These are phyloP conservation scores for Plumapathes pennacea DNA, from an alignment of 92 coral and sea anemone genomes.

Conservation along the genomic window DNA sequence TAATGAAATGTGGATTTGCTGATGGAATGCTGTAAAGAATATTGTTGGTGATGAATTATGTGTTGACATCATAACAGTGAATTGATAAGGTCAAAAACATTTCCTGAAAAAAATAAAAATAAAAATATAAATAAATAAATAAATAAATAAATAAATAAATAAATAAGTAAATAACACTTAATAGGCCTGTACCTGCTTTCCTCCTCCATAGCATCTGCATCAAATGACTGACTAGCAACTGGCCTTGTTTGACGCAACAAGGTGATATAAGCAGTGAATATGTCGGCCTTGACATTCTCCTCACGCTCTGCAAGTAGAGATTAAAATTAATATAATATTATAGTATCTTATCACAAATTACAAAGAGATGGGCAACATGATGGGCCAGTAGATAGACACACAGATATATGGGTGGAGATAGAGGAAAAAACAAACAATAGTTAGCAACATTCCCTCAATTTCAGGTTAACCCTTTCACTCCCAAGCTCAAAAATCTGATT, in stretches of 20 bases:
- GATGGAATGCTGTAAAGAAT: not conserved
- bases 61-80: not conserved
- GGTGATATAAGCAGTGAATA: constrained; percentile 92
- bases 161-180: too few species aligned
- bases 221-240: constrained; percentile 84
- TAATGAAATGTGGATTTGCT: too few species aligned
- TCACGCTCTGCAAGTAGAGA: too few species aligned
- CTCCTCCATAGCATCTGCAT: constrained; percentile 94
- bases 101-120: not conserved
- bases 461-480: too few species aligned
- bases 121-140: not conserved
- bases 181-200: constrained; percentile 72
- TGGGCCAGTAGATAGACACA: too few species aligned
- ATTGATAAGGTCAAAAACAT: not conserved
- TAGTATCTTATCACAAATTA: too few species aligned
- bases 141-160: not conserved
- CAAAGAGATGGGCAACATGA: too few species aligned
- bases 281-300: constrained; percentile 96
- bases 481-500: too few species aligned
- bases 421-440: too few species aligned
- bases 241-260: constrained; percentile 92
- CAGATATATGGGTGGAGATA: too few species aligned
- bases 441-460: too few species aligned
- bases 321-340: too few species aligned
- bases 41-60: not conserved